A percentile compares a stretch with the other conserved stretches of the same genome.
Evolutionary conservation across 2,113 vertebrate genomes (phyloP).

Genomic region (Pygoscelis adeliae): DNA sequence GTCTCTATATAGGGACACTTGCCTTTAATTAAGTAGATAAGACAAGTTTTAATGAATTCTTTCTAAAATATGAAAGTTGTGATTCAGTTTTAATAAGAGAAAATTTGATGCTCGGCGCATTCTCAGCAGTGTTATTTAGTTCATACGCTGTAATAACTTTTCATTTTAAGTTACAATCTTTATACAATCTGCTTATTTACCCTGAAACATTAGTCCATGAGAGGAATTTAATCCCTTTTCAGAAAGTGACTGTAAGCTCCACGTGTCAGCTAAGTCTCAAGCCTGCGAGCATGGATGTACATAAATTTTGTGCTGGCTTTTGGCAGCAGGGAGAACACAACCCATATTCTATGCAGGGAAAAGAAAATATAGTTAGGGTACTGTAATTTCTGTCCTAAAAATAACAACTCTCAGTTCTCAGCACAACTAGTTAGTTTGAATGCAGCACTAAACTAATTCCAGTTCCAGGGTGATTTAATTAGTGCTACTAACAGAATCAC

Average conservation of each 20-base stretch:
- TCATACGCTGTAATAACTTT: background rate
- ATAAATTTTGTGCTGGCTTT: background rate
- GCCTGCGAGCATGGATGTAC: fast-evolving
- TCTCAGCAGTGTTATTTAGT: background rate
- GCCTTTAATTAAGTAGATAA: slow-evolving; percentile 45
- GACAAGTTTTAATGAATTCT: slow-evolving; percentile 16
- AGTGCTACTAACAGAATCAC: background rate
- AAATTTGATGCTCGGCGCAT: background rate
- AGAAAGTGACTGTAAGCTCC: background rate
- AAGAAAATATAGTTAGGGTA: background rate
- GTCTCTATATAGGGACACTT: background rate
- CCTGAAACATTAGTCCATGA: background rate
- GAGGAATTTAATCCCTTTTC: background rate
- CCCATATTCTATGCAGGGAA: background rate
- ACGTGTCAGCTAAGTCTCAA: background rate
- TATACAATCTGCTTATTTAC: background rate
- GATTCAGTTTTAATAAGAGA: background rate
- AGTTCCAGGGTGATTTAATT: background rate
- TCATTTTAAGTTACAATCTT: background rate
- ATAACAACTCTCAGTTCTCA: background rate
- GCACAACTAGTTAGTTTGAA: background rate
- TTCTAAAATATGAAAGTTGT: background rate
- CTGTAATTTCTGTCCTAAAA: background rate
- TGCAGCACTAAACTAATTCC: background rate
- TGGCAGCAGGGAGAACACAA: background rate